These are phyloP conservation scores for Mylabris phalerata DNA, from an alignment of 1,140 invertebrate species.

Conservation along the genomic window DNA sequence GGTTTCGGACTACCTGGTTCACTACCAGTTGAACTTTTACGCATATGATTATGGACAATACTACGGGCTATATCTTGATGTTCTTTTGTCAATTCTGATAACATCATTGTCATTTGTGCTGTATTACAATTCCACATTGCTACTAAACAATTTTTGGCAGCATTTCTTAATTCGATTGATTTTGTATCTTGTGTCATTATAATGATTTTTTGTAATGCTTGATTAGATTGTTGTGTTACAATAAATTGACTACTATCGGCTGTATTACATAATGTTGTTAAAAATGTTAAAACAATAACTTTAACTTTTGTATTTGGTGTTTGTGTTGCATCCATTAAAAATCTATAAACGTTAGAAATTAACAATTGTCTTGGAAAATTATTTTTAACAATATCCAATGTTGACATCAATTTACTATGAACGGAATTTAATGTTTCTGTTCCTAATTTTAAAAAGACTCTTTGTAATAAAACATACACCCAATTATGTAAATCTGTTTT, in stretches of 20 bases:
- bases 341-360: constrained; percentile 54
- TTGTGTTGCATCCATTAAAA: constrained; percentile 83
- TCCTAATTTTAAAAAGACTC: constrained; percentile 80
- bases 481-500: constrained; percentile 81
- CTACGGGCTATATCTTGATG: constrained; percentile 75
- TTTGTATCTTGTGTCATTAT: constrained; percentile 61
- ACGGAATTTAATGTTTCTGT: constrained; percentile 84
- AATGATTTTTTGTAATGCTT: constrained; percentile 62
- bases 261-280: constrained; percentile 60
- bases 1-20: constrained; percentile 40
- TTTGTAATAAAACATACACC: constrained; percentile 78
- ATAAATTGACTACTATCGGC: constrained; percentile 37
- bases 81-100: constrained; percentile 74
- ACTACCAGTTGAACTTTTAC: constrained; percentile 53
- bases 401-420: constrained; percentile 81
- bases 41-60: constrained; percentile 76
- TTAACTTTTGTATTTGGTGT: constrained; percentile 84
- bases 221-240: constrained; percentile 45
- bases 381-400: constrained; percentile 77
- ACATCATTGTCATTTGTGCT: constrained; percentile 74
- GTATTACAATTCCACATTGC: constrained; percentile 86
- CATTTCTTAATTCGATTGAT: constrained; percentile 69
- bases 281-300: constrained; percentile 53
- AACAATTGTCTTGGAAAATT: constrained; percentile 56
- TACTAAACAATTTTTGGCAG: constrained; percentile 72